Conservation (phyloP, 2,888 invertebrate genomes). For the Pharmacophagus antenor region DNA sequence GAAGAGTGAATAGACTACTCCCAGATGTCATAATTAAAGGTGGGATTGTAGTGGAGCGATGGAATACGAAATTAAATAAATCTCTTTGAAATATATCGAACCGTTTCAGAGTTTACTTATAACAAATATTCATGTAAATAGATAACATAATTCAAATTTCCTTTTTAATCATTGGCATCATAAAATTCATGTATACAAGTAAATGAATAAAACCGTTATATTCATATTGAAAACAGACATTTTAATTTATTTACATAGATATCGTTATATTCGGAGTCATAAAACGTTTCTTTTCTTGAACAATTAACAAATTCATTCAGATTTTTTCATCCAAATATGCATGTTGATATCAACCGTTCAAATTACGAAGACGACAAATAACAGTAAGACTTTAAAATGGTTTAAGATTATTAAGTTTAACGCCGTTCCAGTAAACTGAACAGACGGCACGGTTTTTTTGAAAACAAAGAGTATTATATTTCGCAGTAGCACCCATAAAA, state of each 20-base stretch:
- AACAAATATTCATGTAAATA: too few species aligned
- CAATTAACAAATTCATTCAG: slow-evolving; percentile 41
- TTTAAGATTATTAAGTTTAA: slow-evolving; percentile 31
- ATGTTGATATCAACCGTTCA: slow-evolving; percentile 11
- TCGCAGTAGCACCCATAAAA: slow-evolving; percentile 28
- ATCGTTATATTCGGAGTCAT: not conserved
- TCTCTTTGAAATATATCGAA: too few species aligned
- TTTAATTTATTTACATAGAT: not conserved
- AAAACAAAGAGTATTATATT: slow-evolving; percentile 26
- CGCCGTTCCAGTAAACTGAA: slow-evolving; percentile 30
- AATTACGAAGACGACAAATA: slow-evolving; percentile 20
- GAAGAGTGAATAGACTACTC: too few species aligned
- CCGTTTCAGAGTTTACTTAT: too few species aligned
- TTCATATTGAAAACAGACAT: not conserved
- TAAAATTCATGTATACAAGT: too few species aligned
- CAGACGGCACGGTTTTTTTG: slow-evolving; percentile 26
- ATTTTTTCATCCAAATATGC: slow-evolving; percentile 43
- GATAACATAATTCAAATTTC: too few species aligned
- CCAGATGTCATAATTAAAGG: too few species aligned
- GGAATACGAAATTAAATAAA: too few species aligned
- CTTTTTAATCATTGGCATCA: too few species aligned
- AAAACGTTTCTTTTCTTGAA: not conserved
- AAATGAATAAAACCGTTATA: too few species aligned
- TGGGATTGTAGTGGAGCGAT: too few species aligned
- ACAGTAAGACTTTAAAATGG: slow-evolving; percentile 28